These are phyloP conservation scores for Artibeus jamaicensis DNA, from an alignment of 2,797 vertebrate species.

Conservation along the genomic window DNA sequence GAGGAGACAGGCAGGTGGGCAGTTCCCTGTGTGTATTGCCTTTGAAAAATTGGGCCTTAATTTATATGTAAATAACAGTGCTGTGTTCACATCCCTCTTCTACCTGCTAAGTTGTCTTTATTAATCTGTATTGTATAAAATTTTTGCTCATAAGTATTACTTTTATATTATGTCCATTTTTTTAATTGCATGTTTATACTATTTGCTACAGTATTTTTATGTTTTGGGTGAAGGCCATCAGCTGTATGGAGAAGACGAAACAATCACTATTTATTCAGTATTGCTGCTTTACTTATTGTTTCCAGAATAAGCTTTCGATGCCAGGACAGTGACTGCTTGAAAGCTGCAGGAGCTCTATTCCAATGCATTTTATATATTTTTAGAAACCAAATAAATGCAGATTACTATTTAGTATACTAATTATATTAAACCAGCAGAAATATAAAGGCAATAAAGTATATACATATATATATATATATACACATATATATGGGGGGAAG, in stretches of 20 bases:
- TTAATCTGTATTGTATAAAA: conserved; percentile 73
- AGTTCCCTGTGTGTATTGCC: conserved; percentile 78
- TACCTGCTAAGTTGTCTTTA: conserved; percentile 73
- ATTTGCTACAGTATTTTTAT: conserved; percentile 80
- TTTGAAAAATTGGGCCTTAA: conserved; percentile 84
- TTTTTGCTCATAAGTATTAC: conserved; percentile 75
- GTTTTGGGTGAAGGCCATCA: conserved; percentile 80
- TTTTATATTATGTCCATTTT: conserved; percentile 76
- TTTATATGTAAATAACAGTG: conserved; percentile 78
- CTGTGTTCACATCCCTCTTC: conserved; percentile 75
- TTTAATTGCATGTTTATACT: conserved; percentile 78
- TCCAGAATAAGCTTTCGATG: conserved; percentile 80
- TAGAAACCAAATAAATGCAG: conserved; percentile 77
- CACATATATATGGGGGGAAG: conserved; percentile 49
- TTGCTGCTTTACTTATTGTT: conserved; percentile 84
- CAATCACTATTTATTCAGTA: conserved; percentile 85
- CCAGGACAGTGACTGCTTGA: conserved; percentile 75
- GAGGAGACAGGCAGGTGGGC: not conserved
- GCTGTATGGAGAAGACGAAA: conserved; percentile 81
- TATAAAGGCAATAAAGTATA: conserved; percentile 78
- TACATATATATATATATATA: conserved; percentile 56
- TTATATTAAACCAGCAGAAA: conserved; percentile 77
- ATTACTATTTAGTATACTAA: conserved; percentile 74
- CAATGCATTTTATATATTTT: conserved; percentile 77
- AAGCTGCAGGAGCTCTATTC: conserved; percentile 77